Conservation (phyloP, 2,797 vertebrate genomes). For the Remorina albescens region DNA sequence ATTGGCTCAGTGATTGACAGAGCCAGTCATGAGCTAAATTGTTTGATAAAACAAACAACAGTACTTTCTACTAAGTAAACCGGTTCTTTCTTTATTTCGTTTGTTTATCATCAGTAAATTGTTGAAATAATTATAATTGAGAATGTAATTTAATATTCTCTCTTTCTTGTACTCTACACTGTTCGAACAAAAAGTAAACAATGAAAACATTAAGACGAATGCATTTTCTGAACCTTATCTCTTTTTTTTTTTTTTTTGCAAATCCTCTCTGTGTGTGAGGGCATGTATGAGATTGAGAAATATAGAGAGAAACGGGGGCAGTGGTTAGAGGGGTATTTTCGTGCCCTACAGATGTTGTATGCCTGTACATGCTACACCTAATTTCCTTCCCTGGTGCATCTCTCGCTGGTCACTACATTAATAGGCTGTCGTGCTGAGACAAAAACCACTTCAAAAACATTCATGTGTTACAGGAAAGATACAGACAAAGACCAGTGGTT, state of each 20-base stretch:
- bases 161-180: background rate
- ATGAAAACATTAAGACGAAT: background rate
- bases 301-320: conserved; percentile 47
- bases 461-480: conserved; percentile 73
- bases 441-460: conserved; percentile 68
- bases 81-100: background rate
- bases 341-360: conserved; percentile 21
- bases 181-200: conserved; percentile 6
- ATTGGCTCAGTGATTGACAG: conserved; percentile 69
- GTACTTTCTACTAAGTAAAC: conserved; percentile 18
- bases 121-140: no score
- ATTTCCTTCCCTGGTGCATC: conserved; percentile 43
- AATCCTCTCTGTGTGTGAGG: conserved; percentile 2
- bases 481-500: conserved; percentile 49
- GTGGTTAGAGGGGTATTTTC: conserved; percentile 34
- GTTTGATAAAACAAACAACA: conserved; percentile 5
- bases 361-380: conserved; percentile 35
- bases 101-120: background rate
- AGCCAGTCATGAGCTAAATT: background rate
- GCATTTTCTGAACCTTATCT: background rate
- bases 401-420: conserved; percentile 68
- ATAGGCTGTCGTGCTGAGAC: conserved; percentile 49
- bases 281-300: conserved; percentile 2
- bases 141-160: background rate
- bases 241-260: no score